Evolutionary conservation across 2,888 invertebrate species (phyloP).

Genomic region (Lepidochrysops patricia): DNA sequence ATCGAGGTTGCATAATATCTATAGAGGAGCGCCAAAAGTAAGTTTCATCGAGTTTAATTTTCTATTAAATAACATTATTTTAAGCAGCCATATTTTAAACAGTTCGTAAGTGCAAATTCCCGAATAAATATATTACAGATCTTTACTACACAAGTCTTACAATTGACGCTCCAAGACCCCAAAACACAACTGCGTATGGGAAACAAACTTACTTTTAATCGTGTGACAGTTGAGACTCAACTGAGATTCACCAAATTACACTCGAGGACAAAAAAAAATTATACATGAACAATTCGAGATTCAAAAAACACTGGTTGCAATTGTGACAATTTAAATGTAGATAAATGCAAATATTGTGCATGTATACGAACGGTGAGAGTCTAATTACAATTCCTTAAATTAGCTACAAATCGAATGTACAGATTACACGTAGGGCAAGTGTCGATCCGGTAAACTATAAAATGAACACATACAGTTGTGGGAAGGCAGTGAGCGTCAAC

Average conservation of each 20-base stretch:
- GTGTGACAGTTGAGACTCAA: neutral
- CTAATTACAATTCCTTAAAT: slow-evolving; percentile 16
- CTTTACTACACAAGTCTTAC: neutral
- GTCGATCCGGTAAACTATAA: slow-evolving; percentile 38
- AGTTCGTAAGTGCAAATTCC: neutral
- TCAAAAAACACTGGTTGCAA: slow-evolving; percentile 18
- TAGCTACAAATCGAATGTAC: slow-evolving; percentile 17
- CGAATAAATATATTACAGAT: neutral
- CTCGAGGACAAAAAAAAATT: slow-evolving; percentile 17
- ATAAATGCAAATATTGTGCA: slow-evolving; percentile 60
- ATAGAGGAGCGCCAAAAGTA: neutral
- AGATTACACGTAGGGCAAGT: slow-evolving; percentile 48
- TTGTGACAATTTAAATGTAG: slow-evolving; percentile 35
- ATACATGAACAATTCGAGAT: slow-evolving; percentile 19
- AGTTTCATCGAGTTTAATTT: neutral
- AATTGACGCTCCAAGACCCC: neutral
- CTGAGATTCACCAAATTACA: slow-evolving; percentile 10
- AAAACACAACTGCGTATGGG: neutral
- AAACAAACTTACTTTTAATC: neutral
- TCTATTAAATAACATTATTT: neutral
- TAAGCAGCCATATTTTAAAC: neutral
- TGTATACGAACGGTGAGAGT: slow-evolving; percentile 14
- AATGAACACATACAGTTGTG: slow-evolving; percentile 50
- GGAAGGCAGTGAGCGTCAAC: slow-evolving; percentile 52
- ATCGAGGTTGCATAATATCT: neutral